These are phyloP conservation scores for Dipodomys merriami DNA, from an alignment of 2,113 vertebrate species.

Conservation along the genomic window DNA sequence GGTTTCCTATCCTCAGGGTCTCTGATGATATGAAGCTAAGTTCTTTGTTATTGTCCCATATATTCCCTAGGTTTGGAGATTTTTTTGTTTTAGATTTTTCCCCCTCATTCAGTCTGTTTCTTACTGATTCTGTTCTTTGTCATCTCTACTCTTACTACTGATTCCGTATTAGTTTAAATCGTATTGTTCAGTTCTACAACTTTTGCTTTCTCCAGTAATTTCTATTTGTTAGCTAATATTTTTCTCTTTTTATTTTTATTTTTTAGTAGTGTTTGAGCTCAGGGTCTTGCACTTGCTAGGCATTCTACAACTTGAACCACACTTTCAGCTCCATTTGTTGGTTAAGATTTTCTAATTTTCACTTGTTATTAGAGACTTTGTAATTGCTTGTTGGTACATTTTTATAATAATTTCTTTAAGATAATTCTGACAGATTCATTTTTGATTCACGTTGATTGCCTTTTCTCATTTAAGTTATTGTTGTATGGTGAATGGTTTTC, in stretches of 20 bases:
- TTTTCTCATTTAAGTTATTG: constrained; percentile 32
- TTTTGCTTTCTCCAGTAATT: background rate
- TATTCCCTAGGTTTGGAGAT: background rate
- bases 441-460: background rate
- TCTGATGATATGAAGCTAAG: background rate
- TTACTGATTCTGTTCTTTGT: background rate
- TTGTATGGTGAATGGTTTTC: background rate
- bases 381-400: constrained; percentile 4
- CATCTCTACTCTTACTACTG: background rate
- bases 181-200: constrained; percentile 20
- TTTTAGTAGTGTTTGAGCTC: no score
- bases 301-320: no score
- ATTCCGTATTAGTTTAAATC: background rate
- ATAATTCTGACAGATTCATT: constrained; percentile 30
- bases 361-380: constrained; percentile 5
- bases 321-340: background rate
- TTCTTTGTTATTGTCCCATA: background rate
- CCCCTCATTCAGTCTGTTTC: background rate
- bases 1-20: background rate
- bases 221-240: no score
- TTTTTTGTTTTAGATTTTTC: background rate
- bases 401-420: background rate
- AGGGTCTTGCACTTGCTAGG: no score
- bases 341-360: constrained; percentile 43
- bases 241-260: background rate